Conservation (phyloP, 2,888 invertebrate genomes). For the Drosophila nigricruria region DNA sequence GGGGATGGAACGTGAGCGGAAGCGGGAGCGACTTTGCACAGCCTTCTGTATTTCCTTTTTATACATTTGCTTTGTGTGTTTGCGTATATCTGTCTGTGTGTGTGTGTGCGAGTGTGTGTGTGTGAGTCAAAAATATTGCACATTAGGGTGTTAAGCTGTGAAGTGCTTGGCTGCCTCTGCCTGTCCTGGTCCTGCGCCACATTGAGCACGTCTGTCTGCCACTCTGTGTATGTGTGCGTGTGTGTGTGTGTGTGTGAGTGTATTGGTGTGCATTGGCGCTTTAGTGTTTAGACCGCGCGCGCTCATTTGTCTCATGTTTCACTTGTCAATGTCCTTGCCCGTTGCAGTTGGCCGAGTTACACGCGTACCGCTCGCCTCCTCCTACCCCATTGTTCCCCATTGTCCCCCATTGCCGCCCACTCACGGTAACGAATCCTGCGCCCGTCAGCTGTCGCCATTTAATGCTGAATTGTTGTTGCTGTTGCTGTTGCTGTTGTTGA, state of each 20-base stretch:
- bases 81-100: constrained; percentile 9
- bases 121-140: constrained; percentile 78
- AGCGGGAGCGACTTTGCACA: constrained; percentile 33
- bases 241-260: constrained; percentile 12
- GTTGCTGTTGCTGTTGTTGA: neutral
- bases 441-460: constrained; percentile 6
- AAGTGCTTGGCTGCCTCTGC: constrained; percentile 73
- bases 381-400: neutral
- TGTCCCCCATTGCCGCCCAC: neutral
- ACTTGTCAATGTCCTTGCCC: constrained; percentile 56
- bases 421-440: constrained; percentile 10
- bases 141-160: constrained; percentile 84
- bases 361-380: neutral
- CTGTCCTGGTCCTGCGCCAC: constrained; percentile 39
- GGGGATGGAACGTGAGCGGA: constrained; percentile 27
- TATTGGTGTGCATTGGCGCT: constrained; percentile 23
- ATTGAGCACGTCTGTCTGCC: constrained; percentile 36
- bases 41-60: constrained; percentile 54
- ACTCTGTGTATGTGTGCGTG: constrained; percentile 1
- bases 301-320: constrained; percentile 64
- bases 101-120: constrained; percentile 29
- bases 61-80: constrained; percentile 33
- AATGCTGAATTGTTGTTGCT: neutral
- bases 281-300: constrained; percentile 33
- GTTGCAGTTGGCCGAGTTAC: constrained; percentile 27